Evolutionary conservation across 2,888 invertebrate genomes (phyloP), one percentile per base, ranked within the genome.

Genomic region (Cephonodes hylas): DNA sequence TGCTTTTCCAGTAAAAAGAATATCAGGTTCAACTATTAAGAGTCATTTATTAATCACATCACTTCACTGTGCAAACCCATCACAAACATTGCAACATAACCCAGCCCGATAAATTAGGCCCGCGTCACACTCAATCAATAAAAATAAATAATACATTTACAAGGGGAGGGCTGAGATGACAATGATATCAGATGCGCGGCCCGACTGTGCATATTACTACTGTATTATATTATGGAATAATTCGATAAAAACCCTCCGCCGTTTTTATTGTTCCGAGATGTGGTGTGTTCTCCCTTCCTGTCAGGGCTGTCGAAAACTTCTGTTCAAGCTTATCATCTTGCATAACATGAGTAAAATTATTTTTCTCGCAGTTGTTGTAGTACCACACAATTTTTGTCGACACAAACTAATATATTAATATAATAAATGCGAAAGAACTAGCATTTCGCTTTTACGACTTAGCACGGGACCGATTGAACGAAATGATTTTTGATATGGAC

Each of bases 171-270:
- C 68, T 65, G 68, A 69, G 71, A 64, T 64, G 65, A 76, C 81
- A 81, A 79, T 77, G 73, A 80, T 82, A 84, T 85, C 86, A 84
- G 83, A 84, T 83, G 85, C 73, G 60, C 58, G 23, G 58, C 38
- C 38, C 38, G 64, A 61, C 65, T 72, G 67, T 75, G 75, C 69
- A 77, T 81, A 80, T 79, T 79, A 75, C 73, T 74, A 74, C 72
- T 76, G 75, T 83, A 83, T 87, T 87, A 85, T 85, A 83, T 85
- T 85, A 84, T 77, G 75, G 70, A 76, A 84, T 89, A 88, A 89
- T 84, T 88, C 80, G 82, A 88, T 88, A 82, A 84, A 70, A 76
- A 81, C 83, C 84, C 84, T 76, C 75, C 63, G 75, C 73, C 69
- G 66, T 77, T 84, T 85, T 85, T 86, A 86, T 84, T 85, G 85